phyloP scores from a whole-genome alignment of 2,797 vertebrate genomes.

The Rousettus madagascariensis region DNA sequence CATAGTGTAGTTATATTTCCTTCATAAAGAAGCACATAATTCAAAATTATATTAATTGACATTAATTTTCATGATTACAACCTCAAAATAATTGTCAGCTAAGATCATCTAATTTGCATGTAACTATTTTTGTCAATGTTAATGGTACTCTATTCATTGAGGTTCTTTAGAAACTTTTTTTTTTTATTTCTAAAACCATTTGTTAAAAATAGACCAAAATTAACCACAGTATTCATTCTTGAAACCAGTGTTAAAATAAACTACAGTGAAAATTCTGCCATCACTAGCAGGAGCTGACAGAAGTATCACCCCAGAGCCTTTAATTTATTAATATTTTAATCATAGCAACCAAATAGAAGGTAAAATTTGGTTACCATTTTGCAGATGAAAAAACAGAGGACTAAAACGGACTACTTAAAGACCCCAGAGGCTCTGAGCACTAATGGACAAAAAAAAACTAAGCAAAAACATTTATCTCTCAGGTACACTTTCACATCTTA shows the following conservation, averaged over 20 bases:
- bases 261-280: background rate
- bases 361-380: background rate
- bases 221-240: background rate
- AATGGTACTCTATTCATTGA: background rate
- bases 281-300: background rate
- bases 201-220: background rate
- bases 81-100: conserved; percentile 2
- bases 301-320: background rate
- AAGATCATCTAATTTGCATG: background rate
- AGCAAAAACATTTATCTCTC: background rate
- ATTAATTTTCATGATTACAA: conserved; percentile 12
- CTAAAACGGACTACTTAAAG: background rate
- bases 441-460: background rate
- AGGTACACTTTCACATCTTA: background rate
- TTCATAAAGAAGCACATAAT: background rate
- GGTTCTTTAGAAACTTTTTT: background rate
- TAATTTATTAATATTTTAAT: conserved; percentile 31
- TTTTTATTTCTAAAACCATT: background rate
- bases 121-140: conserved; percentile 1
- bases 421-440: background rate
- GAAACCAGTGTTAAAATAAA: background rate
- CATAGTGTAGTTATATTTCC: background rate
- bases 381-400: background rate
- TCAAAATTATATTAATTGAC: conserved; percentile 15
- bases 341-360: background rate